Evolutionary conservation across 2,113 vertebrate genomes (phyloP), one percentile per base, ranked within the genome.

Genomic region (Lagopus muta): DNA sequence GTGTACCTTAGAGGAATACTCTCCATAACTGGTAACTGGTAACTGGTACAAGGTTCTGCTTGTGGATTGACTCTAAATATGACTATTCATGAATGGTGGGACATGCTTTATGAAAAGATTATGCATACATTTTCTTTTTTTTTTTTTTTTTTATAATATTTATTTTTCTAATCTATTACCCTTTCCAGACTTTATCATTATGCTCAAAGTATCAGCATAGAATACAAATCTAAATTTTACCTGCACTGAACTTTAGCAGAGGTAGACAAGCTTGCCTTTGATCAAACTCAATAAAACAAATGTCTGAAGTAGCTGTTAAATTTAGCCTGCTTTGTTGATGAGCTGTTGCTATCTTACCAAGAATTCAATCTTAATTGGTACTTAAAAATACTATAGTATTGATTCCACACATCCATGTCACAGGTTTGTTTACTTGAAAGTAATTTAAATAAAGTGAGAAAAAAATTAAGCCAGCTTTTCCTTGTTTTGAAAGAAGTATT

Each of bases 41-140:
- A 43, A 8, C 12, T n/a, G 11, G 10, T 7, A 21, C 20, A 32
- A 36, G 24, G 22, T 58, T 79, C 16, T 55, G 13, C 8, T 54
- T 1, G 1, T 19, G 1, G 32, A 17, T 36, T 36, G 24, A 36
- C 28, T 57, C 13, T 57, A 74, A 62, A 34, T 50, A 73, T 1
- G 1, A 13, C 11, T 76, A 12, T 12, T 1, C 1, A 8, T 8
- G 12, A 43, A 5, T 24, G 6, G 14, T 32, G 52, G 58, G 8
- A 52, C 22, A 13, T 38, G 6, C 0, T 42, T 3, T 13, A 34
- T 22, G 6, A 34, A 5, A 13, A 14, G 58, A 88, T 17, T 66
- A 30, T 60, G 13, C 11, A 34, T 1, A 64, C 7, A 62, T 10
- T 24, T 55, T 79, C 7, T 54, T 3, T 27, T 38, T 18, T 61